Evolutionary conservation across 2,888 invertebrate genomes (phyloP).

Genomic region (Lepidocyrtinus sp.): DNA sequence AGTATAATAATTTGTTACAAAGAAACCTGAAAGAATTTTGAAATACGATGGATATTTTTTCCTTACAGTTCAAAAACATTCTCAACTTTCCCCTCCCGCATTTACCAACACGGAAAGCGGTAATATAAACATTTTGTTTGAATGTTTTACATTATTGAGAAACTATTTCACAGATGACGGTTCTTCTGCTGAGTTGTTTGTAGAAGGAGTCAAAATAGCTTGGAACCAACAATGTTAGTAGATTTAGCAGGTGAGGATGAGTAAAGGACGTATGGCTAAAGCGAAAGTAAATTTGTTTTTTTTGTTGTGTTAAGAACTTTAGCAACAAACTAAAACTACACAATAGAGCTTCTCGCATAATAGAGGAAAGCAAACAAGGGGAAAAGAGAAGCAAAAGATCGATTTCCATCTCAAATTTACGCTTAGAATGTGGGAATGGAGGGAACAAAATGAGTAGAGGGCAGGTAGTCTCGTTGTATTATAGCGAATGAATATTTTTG

Average conservation of each 20-base stretch:
- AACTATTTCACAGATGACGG: conserved; percentile 4
- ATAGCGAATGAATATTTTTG: background rate
- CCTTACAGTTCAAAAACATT: background rate
- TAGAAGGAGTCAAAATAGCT: background rate
- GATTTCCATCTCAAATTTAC: conserved; percentile 39
- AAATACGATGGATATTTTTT: conserved; percentile 27
- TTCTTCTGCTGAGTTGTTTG: conserved; percentile 8
- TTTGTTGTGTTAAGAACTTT: background rate
- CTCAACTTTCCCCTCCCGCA: conserved; percentile 6
- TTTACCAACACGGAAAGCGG: conserved; percentile 17
- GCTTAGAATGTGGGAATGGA: background rate
- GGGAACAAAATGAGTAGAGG: background rate
- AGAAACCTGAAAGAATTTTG: conserved; percentile 14
- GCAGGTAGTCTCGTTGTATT: background rate
- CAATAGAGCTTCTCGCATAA: background rate
- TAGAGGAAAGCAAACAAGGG: conserved; percentile 1
- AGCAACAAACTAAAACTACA: background rate
- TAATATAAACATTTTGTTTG: conserved; percentile 10
- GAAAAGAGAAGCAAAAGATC: conserved; percentile 42
- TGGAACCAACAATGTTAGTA: background rate
- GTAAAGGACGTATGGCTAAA: background rate
- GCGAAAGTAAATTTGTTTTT: background rate
- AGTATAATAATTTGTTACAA: too few relatives aligned
- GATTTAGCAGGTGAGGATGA: background rate
- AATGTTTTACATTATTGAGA: conserved; percentile 20